phyloP scores from a whole-genome alignment of 2,888 invertebrate genomes.

The Hololepta plana region DNA sequence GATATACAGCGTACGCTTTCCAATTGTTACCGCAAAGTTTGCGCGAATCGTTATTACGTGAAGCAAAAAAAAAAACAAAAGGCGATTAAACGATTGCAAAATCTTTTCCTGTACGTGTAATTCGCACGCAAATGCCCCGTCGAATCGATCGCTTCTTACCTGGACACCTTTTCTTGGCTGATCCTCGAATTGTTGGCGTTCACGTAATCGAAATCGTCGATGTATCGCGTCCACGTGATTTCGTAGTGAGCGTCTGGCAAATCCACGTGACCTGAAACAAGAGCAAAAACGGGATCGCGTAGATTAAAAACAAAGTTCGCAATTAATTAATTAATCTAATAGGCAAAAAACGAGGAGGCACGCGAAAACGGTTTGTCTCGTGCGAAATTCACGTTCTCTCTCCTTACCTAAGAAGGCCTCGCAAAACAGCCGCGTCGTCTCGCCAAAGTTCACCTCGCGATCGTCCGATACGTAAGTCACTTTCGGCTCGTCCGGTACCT shows the following conservation, averaged over 20 bases:
- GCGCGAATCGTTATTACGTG: background rate
- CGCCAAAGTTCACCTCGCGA: slow-evolving; percentile 39
- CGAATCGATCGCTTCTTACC: slow-evolving; percentile 20
- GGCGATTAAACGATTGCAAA: slow-evolving; percentile 1
- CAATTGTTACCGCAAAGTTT: too few species aligned
- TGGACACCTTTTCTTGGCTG: slow-evolving; percentile 25
- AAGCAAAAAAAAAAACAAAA: background rate
- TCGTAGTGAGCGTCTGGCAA: slow-evolving; percentile 55
- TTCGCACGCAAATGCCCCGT: background rate
- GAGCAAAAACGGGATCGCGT: slow-evolving; percentile 6
- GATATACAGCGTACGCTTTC: background rate
- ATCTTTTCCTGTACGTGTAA: background rate
- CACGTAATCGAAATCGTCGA: slow-evolving; percentile 36
- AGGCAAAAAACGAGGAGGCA: background rate
- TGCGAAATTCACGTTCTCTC: background rate
- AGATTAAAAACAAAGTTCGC: background rate
- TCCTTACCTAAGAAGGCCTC: slow-evolving; percentile 58
- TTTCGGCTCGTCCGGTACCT: slow-evolving; percentile 39
- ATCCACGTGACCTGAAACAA: slow-evolving; percentile 37
- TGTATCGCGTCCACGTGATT: slow-evolving; percentile 50
- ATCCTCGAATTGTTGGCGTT: slow-evolving; percentile 23
- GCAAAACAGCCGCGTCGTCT: slow-evolving; percentile 49
- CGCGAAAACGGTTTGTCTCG: background rate
- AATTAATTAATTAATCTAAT: background rate
- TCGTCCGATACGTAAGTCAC: slow-evolving; percentile 50